These are phyloP conservation scores for Connochaetes taurinus DNA, from an alignment of 2,113 vertebrate species.

Conservation along the genomic window DNA sequence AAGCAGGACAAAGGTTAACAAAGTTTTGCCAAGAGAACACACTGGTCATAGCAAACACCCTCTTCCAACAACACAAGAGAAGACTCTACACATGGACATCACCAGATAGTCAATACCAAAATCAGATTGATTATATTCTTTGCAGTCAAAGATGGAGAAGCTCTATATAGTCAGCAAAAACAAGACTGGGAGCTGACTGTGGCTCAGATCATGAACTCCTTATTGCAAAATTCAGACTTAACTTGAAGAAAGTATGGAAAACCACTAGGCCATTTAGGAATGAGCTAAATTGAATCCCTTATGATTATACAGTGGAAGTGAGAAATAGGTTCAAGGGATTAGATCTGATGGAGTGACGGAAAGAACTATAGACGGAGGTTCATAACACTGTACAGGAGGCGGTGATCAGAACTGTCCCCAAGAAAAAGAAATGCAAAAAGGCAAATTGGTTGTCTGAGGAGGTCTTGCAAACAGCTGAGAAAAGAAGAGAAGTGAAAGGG, in stretches of 20 bases:
- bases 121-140: not conserved
- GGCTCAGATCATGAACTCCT: not conserved
- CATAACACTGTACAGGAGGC: fast-evolving
- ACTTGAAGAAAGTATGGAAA: not conserved
- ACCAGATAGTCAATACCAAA: not conserved
- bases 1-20: not conserved
- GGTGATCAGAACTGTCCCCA: not conserved
- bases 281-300: not conserved
- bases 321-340: not conserved
- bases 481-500: not conserved
- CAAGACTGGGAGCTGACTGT: not conserved
- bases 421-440: not conserved
- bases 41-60: not conserved
- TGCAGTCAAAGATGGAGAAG: not conserved
- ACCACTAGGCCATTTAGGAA: not conserved
- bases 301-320: not conserved
- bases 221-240: not conserved
- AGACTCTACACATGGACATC: not conserved
- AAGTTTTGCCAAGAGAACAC: not conserved
- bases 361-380: not conserved
- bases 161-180: not conserved
- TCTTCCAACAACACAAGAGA: not conserved
- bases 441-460: not conserved
- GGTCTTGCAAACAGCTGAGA: not conserved
- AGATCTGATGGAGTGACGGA: not conserved